These are phyloP conservation scores for Monochamus saltuarius DNA, from an alignment of 1,140 invertebrate species.

Conservation along the genomic window DNA sequence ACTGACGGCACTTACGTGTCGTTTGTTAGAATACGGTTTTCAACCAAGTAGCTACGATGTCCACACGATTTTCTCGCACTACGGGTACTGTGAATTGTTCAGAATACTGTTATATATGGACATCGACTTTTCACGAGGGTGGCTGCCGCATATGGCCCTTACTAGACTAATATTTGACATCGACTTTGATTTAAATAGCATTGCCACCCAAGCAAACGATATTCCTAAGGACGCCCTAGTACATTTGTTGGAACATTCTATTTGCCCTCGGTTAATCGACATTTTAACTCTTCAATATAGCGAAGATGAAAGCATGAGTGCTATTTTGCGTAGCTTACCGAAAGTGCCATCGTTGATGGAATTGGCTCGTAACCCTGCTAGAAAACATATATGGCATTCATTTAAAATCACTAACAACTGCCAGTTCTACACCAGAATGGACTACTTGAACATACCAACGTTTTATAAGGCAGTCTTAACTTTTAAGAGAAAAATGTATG, in stretches of 20 bases:
- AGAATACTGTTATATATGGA: slow-evolving; percentile 11
- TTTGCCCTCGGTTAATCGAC: slow-evolving; percentile 8
- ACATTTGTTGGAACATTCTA: too few species aligned
- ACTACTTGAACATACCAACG: slow-evolving; percentile 6
- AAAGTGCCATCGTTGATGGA: slow-evolving; percentile 17
- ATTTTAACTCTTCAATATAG: not conserved
- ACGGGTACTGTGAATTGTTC: slow-evolving; percentile 21
- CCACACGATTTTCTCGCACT: slow-evolving; percentile 6
- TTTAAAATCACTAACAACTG: slow-evolving; percentile 7
- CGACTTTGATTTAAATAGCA: not conserved
- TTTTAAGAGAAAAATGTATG: slow-evolving; percentile 1
- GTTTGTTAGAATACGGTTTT: slow-evolving; percentile 18
- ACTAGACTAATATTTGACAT: slow-evolving; percentile 2
- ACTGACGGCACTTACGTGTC: slow-evolving; percentile 15
- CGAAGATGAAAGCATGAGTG: not conserved
- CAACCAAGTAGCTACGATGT: slow-evolving; percentile 6
- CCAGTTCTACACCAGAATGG: slow-evolving; percentile 12
- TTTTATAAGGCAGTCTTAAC: slow-evolving; percentile 16
- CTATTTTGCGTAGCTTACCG: not conserved
- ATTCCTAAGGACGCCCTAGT: not conserved
- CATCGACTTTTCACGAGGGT: not conserved
- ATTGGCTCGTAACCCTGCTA: slow-evolving; percentile 13
- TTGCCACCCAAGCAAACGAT: not conserved
- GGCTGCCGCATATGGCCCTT: not conserved
- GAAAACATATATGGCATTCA: slow-evolving; percentile 11